Conservation (phyloP, 2,113 vertebrate genomes). For the Neodon shergylaensis region DNA sequence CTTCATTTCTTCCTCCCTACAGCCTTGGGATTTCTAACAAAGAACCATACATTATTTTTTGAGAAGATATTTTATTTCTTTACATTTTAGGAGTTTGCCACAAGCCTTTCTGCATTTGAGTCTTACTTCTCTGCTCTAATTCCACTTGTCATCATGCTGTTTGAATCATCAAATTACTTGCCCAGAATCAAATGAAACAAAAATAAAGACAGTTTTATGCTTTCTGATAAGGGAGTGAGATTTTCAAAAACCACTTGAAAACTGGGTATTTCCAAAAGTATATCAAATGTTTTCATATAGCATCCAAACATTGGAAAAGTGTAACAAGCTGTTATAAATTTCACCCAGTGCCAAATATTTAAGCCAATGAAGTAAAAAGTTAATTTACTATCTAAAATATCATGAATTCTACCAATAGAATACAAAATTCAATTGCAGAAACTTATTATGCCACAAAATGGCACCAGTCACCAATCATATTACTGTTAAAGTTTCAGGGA, state of each 20-base stretch:
- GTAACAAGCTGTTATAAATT: not conserved
- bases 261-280: not conserved
- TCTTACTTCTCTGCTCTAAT: not conserved
- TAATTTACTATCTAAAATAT: not conserved
- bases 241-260: not conserved
- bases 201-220: not conserved
- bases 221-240: not conserved
- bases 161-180: not conserved
- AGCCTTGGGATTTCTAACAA: not conserved
- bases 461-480: not conserved
- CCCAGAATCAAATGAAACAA: not conserved
- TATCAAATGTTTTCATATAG: conserved; percentile 2
- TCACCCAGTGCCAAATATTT: conserved; percentile 7
- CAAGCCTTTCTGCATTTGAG: not conserved
- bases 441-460: not conserved
- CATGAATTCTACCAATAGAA: not conserved
- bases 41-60: not conserved
- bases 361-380: not conserved
- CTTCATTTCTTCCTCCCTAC: not conserved
- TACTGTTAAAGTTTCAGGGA: not conserved
- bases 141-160: not conserved
- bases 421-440: not conserved
- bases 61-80: not conserved
- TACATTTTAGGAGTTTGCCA: not conserved
- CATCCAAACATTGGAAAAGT: not conserved